Evolutionary conservation across 35 echinoderm and acorn worm genomes (phyloP).

Genomic region (Apostichopus californicus): DNA sequence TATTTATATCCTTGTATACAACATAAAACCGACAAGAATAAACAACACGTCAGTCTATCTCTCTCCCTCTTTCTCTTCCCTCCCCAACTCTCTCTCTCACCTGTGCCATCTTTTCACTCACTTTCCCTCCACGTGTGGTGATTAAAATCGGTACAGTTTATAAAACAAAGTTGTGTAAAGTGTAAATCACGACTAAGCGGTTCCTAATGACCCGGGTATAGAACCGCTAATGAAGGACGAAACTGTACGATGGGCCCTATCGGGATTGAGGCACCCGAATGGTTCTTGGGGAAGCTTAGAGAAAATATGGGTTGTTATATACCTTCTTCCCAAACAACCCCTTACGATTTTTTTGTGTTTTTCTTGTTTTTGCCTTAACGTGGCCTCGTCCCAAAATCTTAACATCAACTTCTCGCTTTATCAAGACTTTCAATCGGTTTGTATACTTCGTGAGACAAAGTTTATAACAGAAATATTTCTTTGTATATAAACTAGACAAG

Average conservation of each 20-base stretch:
- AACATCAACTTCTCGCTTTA: conserved; percentile 41
- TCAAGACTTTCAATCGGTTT: conserved; percentile 48
- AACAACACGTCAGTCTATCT: conserved; percentile 43
- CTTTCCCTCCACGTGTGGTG: conserved; percentile 49
- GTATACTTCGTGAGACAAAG: conserved; percentile 34
- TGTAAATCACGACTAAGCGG: conserved; percentile 56
- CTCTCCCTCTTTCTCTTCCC: conserved; percentile 10
- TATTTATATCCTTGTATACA: conserved; percentile 62
- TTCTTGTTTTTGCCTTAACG: neutral
- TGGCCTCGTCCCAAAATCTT: conserved; percentile 35
- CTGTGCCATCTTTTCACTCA: conserved; percentile 35
- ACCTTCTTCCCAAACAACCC: neutral
- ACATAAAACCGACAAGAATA: conserved; percentile 52
- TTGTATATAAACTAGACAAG: conserved; percentile 52
- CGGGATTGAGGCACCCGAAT: too few species aligned
- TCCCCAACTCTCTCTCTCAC: conserved; percentile 36
- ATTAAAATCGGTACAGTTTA: conserved; percentile 55
- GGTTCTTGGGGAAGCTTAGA: too few species aligned
- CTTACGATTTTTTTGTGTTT: neutral
- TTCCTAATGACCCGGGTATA: conserved; percentile 56
- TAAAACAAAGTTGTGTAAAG: conserved; percentile 25
- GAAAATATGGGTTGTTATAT: too few species aligned
- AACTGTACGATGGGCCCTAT: neutral
- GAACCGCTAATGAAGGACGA: conserved; percentile 40
- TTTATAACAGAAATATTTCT: conserved; percentile 63